Percentiles rank a stretch among this genome's conserved stretches.
phyloP scores from a whole-genome alignment of 1,140 invertebrate species.

The Amphibalanus amphitrite region DNA sequence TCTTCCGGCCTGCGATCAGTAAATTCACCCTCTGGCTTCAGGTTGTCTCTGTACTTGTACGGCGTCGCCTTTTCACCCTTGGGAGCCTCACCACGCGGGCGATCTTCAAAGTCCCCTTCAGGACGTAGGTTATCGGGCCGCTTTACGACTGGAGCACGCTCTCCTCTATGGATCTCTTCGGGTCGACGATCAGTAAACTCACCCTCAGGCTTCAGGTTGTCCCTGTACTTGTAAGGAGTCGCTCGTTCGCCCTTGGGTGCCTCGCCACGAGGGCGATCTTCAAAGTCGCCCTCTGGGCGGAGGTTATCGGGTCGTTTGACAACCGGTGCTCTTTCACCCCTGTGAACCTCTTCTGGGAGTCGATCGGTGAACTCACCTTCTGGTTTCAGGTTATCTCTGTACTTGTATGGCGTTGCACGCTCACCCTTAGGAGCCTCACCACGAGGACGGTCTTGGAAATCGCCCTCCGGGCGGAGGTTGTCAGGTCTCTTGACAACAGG shows the following conservation, averaged over 20 bases:
- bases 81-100: constrained; percentile 22
- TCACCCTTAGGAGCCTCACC: constrained; percentile 8
- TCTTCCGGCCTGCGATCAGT: constrained; percentile 28
- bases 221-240: constrained; percentile 21
- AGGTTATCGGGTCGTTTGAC: constrained; percentile 23
- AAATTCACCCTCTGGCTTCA: constrained; percentile 43
- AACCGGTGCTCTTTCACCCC: constrained; percentile 30
- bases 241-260: constrained; percentile 8
- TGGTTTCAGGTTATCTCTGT: constrained; percentile 33
- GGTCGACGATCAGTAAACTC: constrained; percentile 30
- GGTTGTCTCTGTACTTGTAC: constrained; percentile 40
- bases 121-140: constrained; percentile 27
- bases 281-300: constrained; percentile 25
- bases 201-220: constrained; percentile 38
- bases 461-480: constrained; percentile 24
- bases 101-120: constrained; percentile 30
- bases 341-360: constrained; percentile 32
- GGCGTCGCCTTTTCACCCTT: constrained; percentile 36
- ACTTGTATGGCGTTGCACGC: constrained; percentile 19
- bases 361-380: constrained; percentile 32
- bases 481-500: constrained; percentile 30
- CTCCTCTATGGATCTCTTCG: constrained; percentile 37
- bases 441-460: constrained; percentile 20
- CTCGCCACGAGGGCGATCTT: constrained; percentile 3
- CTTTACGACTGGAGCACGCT: constrained; percentile 27